phyloP scores from a whole-genome alignment of 2,888 invertebrate genomes.

The Megastigmus dorsalis region DNA sequence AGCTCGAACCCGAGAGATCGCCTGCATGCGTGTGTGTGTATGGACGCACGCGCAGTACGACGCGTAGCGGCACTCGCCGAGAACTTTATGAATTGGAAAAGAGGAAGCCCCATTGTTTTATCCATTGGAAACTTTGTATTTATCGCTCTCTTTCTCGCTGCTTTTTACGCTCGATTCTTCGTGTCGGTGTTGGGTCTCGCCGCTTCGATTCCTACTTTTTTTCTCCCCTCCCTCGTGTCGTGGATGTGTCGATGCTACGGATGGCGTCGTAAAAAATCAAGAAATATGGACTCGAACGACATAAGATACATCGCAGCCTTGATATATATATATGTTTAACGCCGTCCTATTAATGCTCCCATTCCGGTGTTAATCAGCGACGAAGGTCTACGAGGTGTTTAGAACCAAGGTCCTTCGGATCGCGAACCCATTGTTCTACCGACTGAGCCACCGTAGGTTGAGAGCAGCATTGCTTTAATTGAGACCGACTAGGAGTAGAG shows the following conservation, averaged over 20 bases:
- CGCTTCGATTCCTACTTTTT: too few species aligned
- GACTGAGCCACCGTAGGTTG: too few species aligned
- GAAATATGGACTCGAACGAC: conserved; percentile 7
- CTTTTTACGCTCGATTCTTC: conserved; percentile 30
- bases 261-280: conserved; percentile 21
- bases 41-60: conserved; percentile 7
- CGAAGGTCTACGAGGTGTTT: too few species aligned
- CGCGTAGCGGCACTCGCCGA: background rate
- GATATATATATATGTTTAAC: too few species aligned
- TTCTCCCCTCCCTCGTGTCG: background rate
- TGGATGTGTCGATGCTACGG: background rate
- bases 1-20: conserved; percentile 1
- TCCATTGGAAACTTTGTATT: conserved; percentile 43
- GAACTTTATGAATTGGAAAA: conserved; percentile 52
- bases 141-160: conserved; percentile 34
- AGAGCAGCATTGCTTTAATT: too few species aligned
- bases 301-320: conserved; percentile 13
- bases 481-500: too few species aligned
- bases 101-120: conserved; percentile 47
- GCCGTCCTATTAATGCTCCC: too few species aligned
- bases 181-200: background rate
- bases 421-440: too few species aligned
- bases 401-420: too few species aligned
- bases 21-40: conserved; percentile 3
- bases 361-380: too few species aligned